Conservation (phyloP, 2,888 invertebrate species). For the Stenurella melanura region DNA sequence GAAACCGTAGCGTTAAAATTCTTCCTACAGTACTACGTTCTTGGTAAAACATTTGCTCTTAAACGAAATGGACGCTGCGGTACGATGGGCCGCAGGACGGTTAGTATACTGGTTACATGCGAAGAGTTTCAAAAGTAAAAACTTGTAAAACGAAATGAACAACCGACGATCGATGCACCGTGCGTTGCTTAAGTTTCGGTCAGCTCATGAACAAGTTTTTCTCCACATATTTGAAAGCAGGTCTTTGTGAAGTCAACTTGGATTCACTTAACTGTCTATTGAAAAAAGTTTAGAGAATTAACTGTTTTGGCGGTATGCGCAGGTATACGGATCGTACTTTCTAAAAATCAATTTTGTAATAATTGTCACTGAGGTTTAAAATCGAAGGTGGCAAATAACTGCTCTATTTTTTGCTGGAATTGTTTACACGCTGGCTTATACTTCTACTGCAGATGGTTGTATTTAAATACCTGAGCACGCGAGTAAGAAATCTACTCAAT, state of each 20-base stretch:
- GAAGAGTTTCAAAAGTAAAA: constrained; percentile 60
- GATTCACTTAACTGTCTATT: constrained; percentile 56
- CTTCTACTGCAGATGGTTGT: not conserved
- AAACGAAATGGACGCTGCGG: constrained; percentile 40
- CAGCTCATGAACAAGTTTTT: constrained; percentile 60
- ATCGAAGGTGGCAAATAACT: not conserved
- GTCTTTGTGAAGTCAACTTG: constrained; percentile 57
- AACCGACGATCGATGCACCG: constrained; percentile 53
- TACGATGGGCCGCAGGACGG: constrained; percentile 49
- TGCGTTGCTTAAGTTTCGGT: constrained; percentile 56
- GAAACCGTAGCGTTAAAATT: constrained; percentile 46
- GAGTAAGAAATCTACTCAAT: too few species aligned
- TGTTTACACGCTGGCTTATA: not conserved
- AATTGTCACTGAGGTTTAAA: not conserved
- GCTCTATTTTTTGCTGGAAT: not conserved
- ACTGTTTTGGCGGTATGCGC: constrained; percentile 54
- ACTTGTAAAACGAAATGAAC: constrained; percentile 63
- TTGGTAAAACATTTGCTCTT: constrained; percentile 43
- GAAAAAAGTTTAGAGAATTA: constrained; percentile 57
- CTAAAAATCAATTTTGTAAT: constrained; percentile 40
- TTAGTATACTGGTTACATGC: constrained; percentile 55
- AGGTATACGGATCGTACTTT: constrained; percentile 40
- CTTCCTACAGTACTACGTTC: constrained; percentile 48
- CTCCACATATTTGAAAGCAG: constrained; percentile 61
- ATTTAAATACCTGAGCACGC: not conserved